phyloP scores from a whole-genome alignment of 1,140 invertebrate genomes.

The Chironomus striatipennis region DNA sequence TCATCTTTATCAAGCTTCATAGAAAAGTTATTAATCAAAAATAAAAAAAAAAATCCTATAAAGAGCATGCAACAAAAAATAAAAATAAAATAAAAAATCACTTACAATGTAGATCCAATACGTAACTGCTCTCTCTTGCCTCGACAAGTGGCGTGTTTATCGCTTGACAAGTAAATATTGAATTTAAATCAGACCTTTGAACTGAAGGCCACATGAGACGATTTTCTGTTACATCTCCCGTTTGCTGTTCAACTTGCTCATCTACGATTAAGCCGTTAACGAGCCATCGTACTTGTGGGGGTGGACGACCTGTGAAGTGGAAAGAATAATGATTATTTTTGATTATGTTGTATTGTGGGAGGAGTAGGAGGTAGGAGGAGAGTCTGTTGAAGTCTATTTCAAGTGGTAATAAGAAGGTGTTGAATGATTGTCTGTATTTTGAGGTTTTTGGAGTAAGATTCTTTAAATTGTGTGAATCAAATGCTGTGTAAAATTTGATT shows the following conservation, averaged over 20 bases:
- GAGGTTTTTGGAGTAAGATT: no score
- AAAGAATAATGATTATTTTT: neutral
- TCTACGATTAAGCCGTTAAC: constrained; percentile 61
- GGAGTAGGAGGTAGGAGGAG: no score
- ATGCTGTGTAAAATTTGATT: no score
- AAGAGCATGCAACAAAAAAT: neutral
- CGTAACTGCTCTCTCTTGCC: constrained; percentile 55
- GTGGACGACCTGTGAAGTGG: constrained; percentile 43
- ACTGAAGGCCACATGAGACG: constrained; percentile 57
- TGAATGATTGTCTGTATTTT: no score
- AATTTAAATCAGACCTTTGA: constrained; percentile 57
- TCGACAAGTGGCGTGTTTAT: constrained; percentile 63
- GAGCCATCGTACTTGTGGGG: constrained; percentile 51
- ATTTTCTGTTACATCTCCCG: constrained; percentile 68
- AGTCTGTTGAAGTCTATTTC: no score
- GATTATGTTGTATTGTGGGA: no score
- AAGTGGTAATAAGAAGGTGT: no score
- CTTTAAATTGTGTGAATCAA: no score
- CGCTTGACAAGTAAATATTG: constrained; percentile 68
- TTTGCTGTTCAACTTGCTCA: constrained; percentile 61
- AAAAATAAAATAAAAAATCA: no score
- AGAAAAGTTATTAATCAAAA: constrained; percentile 9
- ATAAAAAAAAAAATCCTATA: neutral
- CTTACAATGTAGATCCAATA: constrained; percentile 69
- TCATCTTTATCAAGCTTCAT: neutral